A percentile compares a stretch with the other conserved stretches of the same genome.
These are phyloP conservation scores for Apocrypta bakeri DNA, from an alignment of 1,140 invertebrate species.

Conservation along the genomic window DNA sequence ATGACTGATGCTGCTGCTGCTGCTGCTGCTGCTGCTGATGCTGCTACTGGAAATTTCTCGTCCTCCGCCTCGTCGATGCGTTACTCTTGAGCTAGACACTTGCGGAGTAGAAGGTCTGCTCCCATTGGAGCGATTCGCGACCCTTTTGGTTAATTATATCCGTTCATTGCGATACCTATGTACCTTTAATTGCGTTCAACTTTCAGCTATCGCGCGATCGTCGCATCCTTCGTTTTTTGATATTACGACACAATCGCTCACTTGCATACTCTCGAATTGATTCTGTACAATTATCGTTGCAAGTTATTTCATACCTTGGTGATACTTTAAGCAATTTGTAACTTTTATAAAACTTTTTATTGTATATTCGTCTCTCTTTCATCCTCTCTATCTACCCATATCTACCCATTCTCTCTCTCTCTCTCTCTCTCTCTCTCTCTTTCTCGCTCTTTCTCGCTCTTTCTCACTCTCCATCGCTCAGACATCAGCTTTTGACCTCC, in stretches of 20 bases:
- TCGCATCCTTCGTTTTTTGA: neutral
- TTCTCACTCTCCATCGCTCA: too few species aligned
- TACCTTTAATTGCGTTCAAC: neutral
- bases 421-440: too few species aligned
- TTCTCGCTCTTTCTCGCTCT: too few species aligned
- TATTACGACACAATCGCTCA: neutral
- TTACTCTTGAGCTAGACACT: slow-evolving; percentile 11
- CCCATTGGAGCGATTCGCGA: too few species aligned
- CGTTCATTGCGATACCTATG: neutral
- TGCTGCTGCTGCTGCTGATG: too few species aligned
- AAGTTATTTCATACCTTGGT: neutral
- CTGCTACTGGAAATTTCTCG: neutral
- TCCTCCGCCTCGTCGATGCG: neutral
- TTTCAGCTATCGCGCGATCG: too few species aligned
- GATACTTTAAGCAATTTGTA: slow-evolving; percentile 17
- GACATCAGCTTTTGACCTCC: too few species aligned
- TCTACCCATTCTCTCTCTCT: too few species aligned
- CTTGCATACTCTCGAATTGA: neutral
- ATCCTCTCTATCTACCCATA: neutral
- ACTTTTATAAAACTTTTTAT: slow-evolving; percentile 29
- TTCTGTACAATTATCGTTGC: neutral
- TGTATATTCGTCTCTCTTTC: neutral
- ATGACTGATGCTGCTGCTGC: slow-evolving; percentile 73
- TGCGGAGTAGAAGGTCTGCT: neutral
- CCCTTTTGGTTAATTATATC: neutral